Conservation (phyloP, 2,888 invertebrate species). For the Helleia helle region DNA sequence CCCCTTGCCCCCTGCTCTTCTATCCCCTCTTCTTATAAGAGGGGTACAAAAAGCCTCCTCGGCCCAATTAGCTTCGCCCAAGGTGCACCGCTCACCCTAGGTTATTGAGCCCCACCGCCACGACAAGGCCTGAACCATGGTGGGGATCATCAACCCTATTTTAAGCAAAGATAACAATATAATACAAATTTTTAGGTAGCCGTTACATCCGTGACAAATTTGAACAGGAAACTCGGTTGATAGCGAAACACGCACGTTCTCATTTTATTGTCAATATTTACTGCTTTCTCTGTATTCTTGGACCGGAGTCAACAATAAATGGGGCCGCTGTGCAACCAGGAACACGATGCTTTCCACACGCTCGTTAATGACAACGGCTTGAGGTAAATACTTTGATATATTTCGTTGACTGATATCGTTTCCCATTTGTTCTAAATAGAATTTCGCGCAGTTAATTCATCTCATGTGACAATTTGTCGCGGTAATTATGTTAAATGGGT, state of each 20-base stretch:
- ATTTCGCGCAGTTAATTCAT: conserved; percentile 2
- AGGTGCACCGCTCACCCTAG: too few species aligned
- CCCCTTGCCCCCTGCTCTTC: too few species aligned
- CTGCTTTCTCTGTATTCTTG: conserved; percentile 60
- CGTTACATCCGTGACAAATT: too few species aligned
- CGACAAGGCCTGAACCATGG: too few species aligned
- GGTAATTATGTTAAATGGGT: neutral
- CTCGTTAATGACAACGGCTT: conserved; percentile 10
- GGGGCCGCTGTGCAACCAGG: conserved; percentile 43
- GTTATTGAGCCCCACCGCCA: too few species aligned
- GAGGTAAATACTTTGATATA: neutral
- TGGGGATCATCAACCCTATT: too few species aligned
- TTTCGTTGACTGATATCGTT: neutral
- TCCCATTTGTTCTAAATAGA: neutral
- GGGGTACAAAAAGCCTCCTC: too few species aligned
- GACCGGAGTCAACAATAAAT: conserved; percentile 55
- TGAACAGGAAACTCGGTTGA: conserved; percentile 5
- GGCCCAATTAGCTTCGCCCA: too few species aligned
- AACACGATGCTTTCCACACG: conserved; percentile 34
- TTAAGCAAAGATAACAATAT: too few species aligned
- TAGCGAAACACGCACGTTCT: conserved; percentile 5
- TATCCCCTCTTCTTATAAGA: too few species aligned
- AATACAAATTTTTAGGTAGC: too few species aligned
- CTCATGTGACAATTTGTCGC: neutral
- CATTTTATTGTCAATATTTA: conserved; percentile 20